Evolutionary conservation across 1,140 invertebrate genomes (phyloP).

Genomic region (Catajapyx aquilonaris): DNA sequence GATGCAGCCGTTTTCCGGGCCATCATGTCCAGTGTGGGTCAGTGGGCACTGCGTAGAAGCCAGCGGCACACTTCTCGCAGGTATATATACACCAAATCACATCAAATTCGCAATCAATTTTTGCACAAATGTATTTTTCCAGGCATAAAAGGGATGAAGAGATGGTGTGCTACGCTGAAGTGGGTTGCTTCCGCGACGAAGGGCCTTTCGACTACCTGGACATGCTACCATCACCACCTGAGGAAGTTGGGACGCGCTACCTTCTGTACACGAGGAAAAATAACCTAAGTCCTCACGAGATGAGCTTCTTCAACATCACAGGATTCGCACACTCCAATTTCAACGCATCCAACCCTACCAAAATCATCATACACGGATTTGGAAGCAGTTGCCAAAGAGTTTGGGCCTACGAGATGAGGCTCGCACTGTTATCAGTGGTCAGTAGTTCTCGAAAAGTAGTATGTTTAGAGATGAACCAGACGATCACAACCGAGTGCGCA

Average conservation of each 20-base stretch:
- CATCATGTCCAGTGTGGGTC: conserved; percentile 29
- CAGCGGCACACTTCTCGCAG: neutral
- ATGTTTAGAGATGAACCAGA: conserved; percentile 1
- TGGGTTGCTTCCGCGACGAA: conserved; percentile 85
- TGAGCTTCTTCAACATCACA: conserved; percentile 42
- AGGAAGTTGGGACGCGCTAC: conserved; percentile 56
- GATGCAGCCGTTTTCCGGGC: conserved; percentile 30
- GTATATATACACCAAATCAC: neutral
- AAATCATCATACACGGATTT: conserved; percentile 87
- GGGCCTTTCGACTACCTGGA: conserved; percentile 80
- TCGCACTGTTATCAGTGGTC: conserved; percentile 66
- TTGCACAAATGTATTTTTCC: too few species aligned
- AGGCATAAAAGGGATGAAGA: conserved; percentile 21
- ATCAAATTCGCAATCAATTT: conserved; percentile 1
- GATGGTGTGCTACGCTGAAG: conserved; percentile 66
- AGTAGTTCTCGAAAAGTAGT: too few species aligned
- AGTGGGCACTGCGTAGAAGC: conserved; percentile 21
- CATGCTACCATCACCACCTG: conserved; percentile 65
- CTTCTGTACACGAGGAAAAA: conserved; percentile 24
- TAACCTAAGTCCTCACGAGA: conserved; percentile 17
- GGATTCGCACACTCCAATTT: conserved; percentile 29
- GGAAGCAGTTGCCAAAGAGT: conserved; percentile 69
- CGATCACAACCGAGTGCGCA: too few species aligned
- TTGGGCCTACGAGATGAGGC: conserved; percentile 85
- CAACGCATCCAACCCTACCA: conserved; percentile 39